Evolutionary conservation across 2,113 vertebrate genomes (phyloP), one percentile per base, ranked within the genome.

Genomic region (Chionis minor): DNA sequence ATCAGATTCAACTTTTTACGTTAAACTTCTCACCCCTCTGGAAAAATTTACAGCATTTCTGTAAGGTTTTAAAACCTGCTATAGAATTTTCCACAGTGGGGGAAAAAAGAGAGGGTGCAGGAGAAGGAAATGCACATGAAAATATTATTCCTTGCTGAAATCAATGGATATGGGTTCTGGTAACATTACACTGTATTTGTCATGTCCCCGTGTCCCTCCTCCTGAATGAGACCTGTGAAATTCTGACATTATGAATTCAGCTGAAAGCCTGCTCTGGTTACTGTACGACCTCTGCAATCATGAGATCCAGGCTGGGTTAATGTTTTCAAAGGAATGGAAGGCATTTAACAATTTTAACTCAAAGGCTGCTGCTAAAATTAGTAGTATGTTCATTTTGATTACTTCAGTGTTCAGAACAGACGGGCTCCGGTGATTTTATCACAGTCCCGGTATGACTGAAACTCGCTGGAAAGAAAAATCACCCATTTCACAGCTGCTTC

Each of bases 261-360:
- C 35, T 45, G 72, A 90, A 82, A 54, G 26, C 8, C 35, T 83
- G 35, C 40, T 69, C 51, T 71, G 71, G 62, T 80, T 91, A 67
- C 67, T 66, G 7, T 18, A 33, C 1, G 5, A 52, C 66, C 66
- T 58, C 56, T 79, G 40, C 47, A 93, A 62, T 44, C 75, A 40
- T 16, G 49, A 70, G 33, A 88, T 52, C 71, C 45, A 61, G 62
- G 47, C 58, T 58, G n/a, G 52, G n/a, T 66, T 90, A 90, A 77
- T n/a, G 62, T 74, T 83, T 93, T 78, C 55, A 78, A 83, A 66
- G 44, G 69, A 91, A 73, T 38, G 28, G 67, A 88, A 95, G 35
- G 44, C 54, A 27, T 93, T 96, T 84, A 80, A 96, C 92, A 94
- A 88, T 79, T 87, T 81, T 80, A 92, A 87, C 86, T 87, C 65